These are phyloP conservation scores for Ceratosolen fusciceps DNA, from an alignment of 1,140 invertebrate genomes.

Conservation along the genomic window DNA sequence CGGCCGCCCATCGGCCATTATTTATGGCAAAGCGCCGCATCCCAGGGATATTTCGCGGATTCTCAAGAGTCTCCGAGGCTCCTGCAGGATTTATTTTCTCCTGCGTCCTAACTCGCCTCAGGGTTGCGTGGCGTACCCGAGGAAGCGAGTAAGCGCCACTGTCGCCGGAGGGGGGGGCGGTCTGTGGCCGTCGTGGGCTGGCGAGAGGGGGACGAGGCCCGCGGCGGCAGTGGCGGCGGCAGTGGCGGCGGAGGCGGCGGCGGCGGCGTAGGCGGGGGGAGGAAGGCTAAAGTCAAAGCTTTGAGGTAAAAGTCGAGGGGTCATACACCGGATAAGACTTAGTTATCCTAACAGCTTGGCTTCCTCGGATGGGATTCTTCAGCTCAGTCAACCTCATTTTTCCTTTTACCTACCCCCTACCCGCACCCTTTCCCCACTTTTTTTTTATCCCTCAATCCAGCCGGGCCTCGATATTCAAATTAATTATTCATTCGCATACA, in stretches of 20 bases:
- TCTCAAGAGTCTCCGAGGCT: slow-evolving; percentile 31
- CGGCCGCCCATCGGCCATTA: slow-evolving; percentile 45
- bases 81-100: neutral
- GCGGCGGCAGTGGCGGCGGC: too few species aligned
- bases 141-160: neutral
- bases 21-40: slow-evolving; percentile 48
- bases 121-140: slow-evolving; percentile 1
- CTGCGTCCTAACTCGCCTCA: neutral
- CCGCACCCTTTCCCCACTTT: neutral
- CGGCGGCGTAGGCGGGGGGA: neutral
- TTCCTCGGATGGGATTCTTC: slow-evolving; percentile 7
- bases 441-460: too few species aligned
- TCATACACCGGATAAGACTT: slow-evolving; percentile 33
- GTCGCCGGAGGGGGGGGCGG: too few species aligned
- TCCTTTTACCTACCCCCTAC: neutral
- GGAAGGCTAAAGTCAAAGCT: slow-evolving; percentile 7
- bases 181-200: too few species aligned
- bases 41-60: slow-evolving; percentile 36
- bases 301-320: slow-evolving; percentile 22
- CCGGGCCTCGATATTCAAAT: too few species aligned
- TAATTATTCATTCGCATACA: too few species aligned
- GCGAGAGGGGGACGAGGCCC: too few species aligned
- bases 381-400: slow-evolving; percentile 4
- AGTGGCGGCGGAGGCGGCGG: too few species aligned
- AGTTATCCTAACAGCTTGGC: neutral